These are phyloP conservation scores for Notarius quadriscutis DNA, from an alignment of 2,113 vertebrate species.

Conservation along the genomic window DNA sequence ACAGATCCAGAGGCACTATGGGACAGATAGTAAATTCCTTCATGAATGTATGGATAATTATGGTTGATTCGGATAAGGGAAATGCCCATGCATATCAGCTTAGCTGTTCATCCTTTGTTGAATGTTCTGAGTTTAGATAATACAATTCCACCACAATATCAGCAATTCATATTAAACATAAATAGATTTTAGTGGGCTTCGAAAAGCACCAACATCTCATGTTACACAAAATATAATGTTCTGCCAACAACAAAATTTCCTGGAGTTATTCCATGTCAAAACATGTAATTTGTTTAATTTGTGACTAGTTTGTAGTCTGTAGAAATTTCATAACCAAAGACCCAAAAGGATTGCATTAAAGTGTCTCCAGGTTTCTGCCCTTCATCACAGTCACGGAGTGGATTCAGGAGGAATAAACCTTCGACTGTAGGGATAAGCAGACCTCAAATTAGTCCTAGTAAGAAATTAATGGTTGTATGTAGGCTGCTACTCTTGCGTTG, in stretches of 20 bases:
- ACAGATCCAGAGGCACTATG: neutral
- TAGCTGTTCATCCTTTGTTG: neutral
- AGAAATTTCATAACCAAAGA: neutral
- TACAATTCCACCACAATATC: neutral
- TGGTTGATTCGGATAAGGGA: neutral
- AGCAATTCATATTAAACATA: neutral
- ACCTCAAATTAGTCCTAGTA: slow-evolving; percentile 22
- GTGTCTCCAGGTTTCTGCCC: neutral
- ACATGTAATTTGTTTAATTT: slow-evolving; percentile 2
- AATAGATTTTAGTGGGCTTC: neutral
- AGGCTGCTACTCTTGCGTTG: slow-evolving; percentile 14
- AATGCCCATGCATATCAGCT: neutral
- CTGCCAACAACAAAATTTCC: neutral
- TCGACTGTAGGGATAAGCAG: neutral
- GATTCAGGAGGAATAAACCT: neutral
- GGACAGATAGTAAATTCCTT: neutral
- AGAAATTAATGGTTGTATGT: slow-evolving; percentile 28
- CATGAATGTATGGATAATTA: neutral
- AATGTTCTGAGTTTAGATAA: neutral
- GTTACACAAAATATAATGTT: neutral
- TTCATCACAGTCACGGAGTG: neutral
- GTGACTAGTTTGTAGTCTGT: neutral
- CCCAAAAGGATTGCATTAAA: neutral
- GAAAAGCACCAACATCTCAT: neutral
- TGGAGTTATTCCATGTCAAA: neutral